Percentiles rank a stretch among this genome's conserved stretches.
These are phyloP conservation scores for Balaeniceps rex DNA, from an alignment of 2,113 vertebrate genomes.

Conservation along the genomic window DNA sequence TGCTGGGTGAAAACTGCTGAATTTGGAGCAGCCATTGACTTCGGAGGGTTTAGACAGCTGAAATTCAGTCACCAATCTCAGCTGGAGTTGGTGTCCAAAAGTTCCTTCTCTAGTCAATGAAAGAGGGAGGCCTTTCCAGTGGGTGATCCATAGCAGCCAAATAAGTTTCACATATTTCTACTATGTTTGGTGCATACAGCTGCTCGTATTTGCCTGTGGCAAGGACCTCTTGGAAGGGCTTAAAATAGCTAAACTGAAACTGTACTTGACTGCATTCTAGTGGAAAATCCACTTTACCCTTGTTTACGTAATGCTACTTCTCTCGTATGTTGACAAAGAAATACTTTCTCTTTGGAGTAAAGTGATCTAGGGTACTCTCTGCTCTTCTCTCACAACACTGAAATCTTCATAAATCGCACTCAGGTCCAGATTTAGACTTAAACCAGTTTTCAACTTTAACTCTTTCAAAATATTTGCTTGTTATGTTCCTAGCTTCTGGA, in stretches of 20 bases:
- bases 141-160: neutral
- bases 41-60: neutral
- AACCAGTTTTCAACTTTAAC: neutral
- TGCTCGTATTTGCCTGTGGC: neutral
- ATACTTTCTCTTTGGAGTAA: neutral
- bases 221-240: neutral
- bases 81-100: neutral
- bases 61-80: neutral
- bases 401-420: neutral
- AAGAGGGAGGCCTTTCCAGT: neutral
- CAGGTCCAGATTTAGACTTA: neutral
- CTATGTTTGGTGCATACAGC: neutral
- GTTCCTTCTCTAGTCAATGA: neutral
- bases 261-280: neutral
- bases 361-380: neutral
- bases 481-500: neutral
- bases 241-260: neutral
- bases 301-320: neutral
- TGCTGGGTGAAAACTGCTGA: neutral
- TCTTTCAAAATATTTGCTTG: neutral
- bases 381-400: neutral
- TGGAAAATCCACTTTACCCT: neutral
- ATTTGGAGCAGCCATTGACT: neutral
- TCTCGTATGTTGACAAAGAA: neutral
- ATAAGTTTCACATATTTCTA: neutral